A percentile compares a stretch with the other conserved stretches of the same genome.
phyloP scores from a whole-genome alignment of 2,797 vertebrate genomes.

The Myiotriccus ornatus region DNA sequence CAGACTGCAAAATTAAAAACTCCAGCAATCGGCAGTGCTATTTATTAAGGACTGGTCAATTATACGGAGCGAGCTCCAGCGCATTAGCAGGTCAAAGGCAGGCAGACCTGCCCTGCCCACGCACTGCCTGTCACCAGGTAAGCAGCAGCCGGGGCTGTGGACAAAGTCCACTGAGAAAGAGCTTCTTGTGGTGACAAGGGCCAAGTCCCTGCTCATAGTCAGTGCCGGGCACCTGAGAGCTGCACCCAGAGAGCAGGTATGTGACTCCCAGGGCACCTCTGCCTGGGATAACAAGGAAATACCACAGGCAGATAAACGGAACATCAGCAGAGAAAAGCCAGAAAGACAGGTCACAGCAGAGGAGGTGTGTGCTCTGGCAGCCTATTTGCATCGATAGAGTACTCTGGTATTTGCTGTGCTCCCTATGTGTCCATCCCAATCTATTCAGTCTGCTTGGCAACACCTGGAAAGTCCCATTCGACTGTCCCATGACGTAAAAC shows the following conservation, averaged over 20 bases:
- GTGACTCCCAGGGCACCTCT: not conserved
- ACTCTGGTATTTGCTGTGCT: not conserved
- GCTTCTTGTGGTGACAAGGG: not conserved
- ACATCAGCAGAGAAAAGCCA: not conserved
- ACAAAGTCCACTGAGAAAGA: not conserved
- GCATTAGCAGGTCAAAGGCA: not conserved
- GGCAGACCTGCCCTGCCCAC: not conserved
- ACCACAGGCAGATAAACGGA: not conserved
- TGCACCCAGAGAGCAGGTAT: not conserved
- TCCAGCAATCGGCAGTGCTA: not conserved
- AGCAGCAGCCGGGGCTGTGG: not conserved
- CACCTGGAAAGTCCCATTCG: not conserved
- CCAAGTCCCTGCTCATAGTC: not conserved
- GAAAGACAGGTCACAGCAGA: conserved; percentile 26
- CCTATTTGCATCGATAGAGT: not conserved
- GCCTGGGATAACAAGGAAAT: not conserved
- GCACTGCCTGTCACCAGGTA: not conserved
- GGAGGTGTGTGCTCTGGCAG: not conserved
- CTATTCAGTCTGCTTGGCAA: not conserved
- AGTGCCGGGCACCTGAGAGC: not conserved
- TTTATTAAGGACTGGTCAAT: not conserved
- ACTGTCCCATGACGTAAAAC: not conserved
- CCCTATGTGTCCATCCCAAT: not conserved
- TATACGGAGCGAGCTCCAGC: accelerated
- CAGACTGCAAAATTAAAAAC: not conserved